Evolutionary conservation across 2,888 invertebrate genomes (phyloP).

Genomic region (Meloe dianella): DNA sequence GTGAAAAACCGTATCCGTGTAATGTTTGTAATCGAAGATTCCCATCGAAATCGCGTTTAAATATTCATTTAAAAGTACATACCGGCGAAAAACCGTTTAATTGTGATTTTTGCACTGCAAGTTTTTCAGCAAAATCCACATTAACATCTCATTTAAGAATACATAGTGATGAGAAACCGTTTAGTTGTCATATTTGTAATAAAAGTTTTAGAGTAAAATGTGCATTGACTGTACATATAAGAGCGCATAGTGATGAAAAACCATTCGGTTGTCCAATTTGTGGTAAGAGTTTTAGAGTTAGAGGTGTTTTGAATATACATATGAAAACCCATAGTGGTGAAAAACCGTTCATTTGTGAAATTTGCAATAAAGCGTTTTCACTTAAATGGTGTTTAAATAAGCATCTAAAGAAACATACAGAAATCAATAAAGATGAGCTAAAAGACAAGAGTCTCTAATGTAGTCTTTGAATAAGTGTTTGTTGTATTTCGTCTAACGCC

Average conservation of each 20-base stretch:
- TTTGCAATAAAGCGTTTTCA: background rate
- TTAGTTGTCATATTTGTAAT: background rate
- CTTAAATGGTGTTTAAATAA: background rate
- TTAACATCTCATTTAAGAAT: background rate
- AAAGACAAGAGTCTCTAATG: background rate
- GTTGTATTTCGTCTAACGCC: no score
- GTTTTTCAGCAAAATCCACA: background rate
- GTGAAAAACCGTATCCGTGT: background rate
- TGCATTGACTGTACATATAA: background rate
- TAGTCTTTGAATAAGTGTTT: no score
- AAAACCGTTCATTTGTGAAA: background rate
- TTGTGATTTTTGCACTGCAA: background rate
- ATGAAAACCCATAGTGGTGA: background rate
- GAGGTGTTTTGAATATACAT: background rate
- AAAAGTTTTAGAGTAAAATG: background rate
- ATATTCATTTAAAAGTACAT: background rate
- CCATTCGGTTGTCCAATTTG: background rate
- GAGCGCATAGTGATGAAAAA: background rate
- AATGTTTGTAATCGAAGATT: background rate
- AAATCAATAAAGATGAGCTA: background rate
- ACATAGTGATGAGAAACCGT: background rate
- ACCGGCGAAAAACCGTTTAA: background rate
- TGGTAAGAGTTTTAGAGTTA: background rate
- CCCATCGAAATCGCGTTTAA: conserved; percentile 2
- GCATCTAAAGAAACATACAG: background rate